Evolutionary conservation across 2,888 invertebrate genomes (phyloP).

Genomic region (Ichneumon xanthorius): DNA sequence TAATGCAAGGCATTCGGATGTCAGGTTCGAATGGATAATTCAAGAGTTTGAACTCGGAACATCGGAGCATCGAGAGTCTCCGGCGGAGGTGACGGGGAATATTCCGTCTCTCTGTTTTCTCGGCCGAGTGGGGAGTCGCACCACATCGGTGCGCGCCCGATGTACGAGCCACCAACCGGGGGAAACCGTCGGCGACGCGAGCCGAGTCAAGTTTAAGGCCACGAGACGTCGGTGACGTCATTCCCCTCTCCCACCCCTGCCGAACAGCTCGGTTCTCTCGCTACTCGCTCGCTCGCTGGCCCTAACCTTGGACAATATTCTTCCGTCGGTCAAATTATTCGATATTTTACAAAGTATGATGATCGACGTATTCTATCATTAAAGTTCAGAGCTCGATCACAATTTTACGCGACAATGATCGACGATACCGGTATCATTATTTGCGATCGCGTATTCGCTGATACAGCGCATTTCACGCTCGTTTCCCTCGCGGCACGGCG

Average conservation of each 20-base stretch:
- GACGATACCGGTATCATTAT: not conserved
- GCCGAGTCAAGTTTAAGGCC: constrained; percentile 81
- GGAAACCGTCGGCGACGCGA: constrained; percentile 57
- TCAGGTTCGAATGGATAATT: constrained; percentile 52
- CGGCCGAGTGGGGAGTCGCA: constrained; percentile 1
- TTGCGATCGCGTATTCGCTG: not conserved
- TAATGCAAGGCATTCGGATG: not conserved
- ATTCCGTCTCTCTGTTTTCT: constrained; percentile 39
- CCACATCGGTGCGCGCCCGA: constrained; percentile 33
- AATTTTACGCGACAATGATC: not conserved
- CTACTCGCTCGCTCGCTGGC: constrained; percentile 66
- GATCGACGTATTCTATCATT: not conserved
- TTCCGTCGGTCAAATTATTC: constrained; percentile 73
- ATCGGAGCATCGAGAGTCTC: not conserved
- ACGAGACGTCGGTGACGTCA: constrained; percentile 83
- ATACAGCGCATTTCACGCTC: not conserved
- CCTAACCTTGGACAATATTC: constrained; percentile 81
- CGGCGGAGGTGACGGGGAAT: constrained; percentile 15
- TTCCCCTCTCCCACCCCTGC: constrained; percentile 23
- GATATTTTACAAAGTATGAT: constrained; percentile 24
- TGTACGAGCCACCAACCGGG: not conserved
- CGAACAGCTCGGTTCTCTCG: constrained; percentile 46
- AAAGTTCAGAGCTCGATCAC: not conserved
- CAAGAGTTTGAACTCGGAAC: constrained; percentile 31
- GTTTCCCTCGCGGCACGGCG: not conserved